Evolutionary conservation across 1,140 invertebrate genomes (phyloP), one percentile per base, ranked within the genome.

Genomic region (Sipha flava): DNA sequence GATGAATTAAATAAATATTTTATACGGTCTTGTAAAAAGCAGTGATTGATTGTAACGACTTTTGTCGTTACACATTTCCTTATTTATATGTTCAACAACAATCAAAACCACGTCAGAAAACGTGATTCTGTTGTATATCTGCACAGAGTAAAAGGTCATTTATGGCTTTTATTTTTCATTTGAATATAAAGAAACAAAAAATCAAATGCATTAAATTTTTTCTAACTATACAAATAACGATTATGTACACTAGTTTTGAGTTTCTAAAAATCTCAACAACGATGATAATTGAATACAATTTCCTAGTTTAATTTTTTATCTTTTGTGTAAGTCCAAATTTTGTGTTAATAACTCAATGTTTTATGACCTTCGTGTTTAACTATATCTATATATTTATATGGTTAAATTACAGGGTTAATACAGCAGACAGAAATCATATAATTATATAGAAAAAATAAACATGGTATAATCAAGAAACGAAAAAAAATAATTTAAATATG

Each of bases 91-190:
- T n/a, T n/a, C n/a, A n/a, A n/a, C n/a, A n/a, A n/a, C n/a, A n/a
- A n/a, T n/a, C n/a, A n/a, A n/a, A n/a, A n/a, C n/a, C n/a, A n/a
- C n/a, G n/a, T n/a, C n/a, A n/a, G n/a, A n/a, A n/a, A n/a, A n/a
- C n/a, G n/a, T n/a, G n/a, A n/a, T n/a, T n/a, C n/a, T n/a, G n/a
- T n/a, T 52, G 21, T 57, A 57, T 29, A 57, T 29, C 18, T 62
- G 16, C 29, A n/a, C 4, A 72, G 68, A 72, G 68, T 72, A 72
- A 72, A 72, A 72, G 68, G 68, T 72, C 68, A 72, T 72, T 43
- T 10, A 43, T 40, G 37, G 29, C 29, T 62, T 29, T 34, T n/a
- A n/a, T n/a, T n/a, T n/a, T n/a, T n/a, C n/a, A 34, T 31, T 18
- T 34, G 29, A 29, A 6, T 29, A 26, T 57, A 57, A 5, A 57